phyloP scores from a whole-genome alignment of 2,797 vertebrate genomes.

The Alcedo atthis region DNA sequence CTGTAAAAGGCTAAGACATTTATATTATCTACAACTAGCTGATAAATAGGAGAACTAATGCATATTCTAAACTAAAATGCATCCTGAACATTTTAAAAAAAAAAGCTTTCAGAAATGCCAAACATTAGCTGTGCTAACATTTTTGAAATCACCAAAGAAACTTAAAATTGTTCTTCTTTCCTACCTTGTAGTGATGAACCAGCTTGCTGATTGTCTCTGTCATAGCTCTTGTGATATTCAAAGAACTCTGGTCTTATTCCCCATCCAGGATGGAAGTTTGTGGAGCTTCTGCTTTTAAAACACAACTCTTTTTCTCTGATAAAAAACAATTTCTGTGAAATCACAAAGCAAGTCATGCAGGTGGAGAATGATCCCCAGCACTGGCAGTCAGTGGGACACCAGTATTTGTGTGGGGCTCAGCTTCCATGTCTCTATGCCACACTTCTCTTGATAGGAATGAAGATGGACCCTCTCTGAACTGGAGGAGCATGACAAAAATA shows the following conservation, averaged over 20 bases:
- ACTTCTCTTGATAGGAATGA: not conserved
- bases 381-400: not conserved
- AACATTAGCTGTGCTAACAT: not conserved
- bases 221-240: not conserved
- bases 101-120: not conserved
- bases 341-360: not conserved
- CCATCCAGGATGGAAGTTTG: not conserved
- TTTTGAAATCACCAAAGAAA: not conserved
- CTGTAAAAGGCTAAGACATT: not conserved
- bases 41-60: not conserved
- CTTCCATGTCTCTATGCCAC: not conserved
- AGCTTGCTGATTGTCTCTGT: not conserved
- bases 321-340: not conserved
- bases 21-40: not conserved
- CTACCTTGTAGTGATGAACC: not conserved
- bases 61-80: not conserved
- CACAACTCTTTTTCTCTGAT: not conserved
- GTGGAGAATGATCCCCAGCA: fast-evolving
- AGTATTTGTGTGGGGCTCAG: not conserved
- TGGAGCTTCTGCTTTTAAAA: not conserved
- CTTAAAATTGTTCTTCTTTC: not conserved
- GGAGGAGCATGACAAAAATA: fast-evolving
- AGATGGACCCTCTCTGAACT: not conserved
- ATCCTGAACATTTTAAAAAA: not conserved
- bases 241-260: not conserved